Conservation (phyloP, 2,888 invertebrate genomes). For the Phytoseiulus persimilis region DNA sequence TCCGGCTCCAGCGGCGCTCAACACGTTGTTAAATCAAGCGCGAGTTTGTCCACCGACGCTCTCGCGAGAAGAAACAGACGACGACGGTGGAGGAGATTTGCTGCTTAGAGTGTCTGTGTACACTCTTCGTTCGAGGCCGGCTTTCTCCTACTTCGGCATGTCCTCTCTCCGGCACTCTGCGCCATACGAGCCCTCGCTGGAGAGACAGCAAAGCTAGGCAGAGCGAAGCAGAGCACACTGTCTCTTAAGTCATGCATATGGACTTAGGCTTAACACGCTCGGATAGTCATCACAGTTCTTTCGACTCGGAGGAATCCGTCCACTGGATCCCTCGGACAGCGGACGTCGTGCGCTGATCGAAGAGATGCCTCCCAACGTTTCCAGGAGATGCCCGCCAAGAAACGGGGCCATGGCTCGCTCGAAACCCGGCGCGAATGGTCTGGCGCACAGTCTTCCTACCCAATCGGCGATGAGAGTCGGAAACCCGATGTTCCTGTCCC, state of each 20-base stretch:
- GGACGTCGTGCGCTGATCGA: neutral
- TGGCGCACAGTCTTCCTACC: no score
- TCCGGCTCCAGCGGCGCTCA: neutral
- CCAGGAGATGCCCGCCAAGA: neutral
- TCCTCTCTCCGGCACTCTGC: neutral
- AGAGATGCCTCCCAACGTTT: neutral
- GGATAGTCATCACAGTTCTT: neutral
- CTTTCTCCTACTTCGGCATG: neutral
- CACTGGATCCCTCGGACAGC: neutral
- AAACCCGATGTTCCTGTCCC: no score
- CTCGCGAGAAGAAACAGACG: neutral
- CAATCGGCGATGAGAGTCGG: no score
- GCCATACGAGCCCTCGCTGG: neutral
- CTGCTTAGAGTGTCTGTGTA: neutral
- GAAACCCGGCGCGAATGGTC: no score
- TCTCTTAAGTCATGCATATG: neutral
- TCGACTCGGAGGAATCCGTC: neutral
- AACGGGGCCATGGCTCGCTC: neutral
- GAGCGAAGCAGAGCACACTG: neutral
- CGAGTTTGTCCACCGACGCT: neutral
- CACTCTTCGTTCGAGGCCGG: neutral
- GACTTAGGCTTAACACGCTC: conserved; percentile 5
- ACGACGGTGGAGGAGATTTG: neutral
- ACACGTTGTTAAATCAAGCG: neutral
- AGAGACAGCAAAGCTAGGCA: neutral